Base-by-base conservation (phyloP, 2,113 vertebrate species). In the Scomber japonicus region DNA sequence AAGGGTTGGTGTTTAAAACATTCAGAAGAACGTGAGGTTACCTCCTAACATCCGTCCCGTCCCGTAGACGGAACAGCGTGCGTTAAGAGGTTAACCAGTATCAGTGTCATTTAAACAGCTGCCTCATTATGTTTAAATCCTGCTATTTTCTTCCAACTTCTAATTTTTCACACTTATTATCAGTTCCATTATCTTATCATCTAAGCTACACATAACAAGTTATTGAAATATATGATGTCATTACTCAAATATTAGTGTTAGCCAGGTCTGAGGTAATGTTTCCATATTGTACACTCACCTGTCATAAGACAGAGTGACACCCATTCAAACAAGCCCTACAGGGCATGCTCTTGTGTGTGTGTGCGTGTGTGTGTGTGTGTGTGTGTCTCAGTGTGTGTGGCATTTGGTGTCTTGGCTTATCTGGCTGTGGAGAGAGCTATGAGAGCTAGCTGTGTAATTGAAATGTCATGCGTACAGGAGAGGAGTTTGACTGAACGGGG, bases 381-480 rank as follows among this genome's bases (percentile, higher is more conserved):
- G 66, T 27, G 24, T 27, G 63, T 53, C 56, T 11, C 66, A 73
- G 62, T 53, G 68, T 84, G 85, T 81, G 85, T 89, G 84, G 84
- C 84, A 84, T 81, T 88, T 81, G 62, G 83, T 75, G 81, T 82
- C 81, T 83, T 55, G 54, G 86, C 88, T 92, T 88, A 94, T 93
- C 85, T 91, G 84, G 88, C 87, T 91, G 90, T 84, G 80, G 82
- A 88, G 88, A 83, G 81, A 89, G 90, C 90, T 85, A 89, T 90
- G 88, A 90, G 91, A 92, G 88, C 89, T 85, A 19, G 71, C 82
- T 88, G 87, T 91, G 85, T 94, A 95, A 95, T 94, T 95, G 93
- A 95, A 94, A 94, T 95, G 92, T 94, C 94, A 95, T 91, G 90
- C 90, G 85, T 94, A 91, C 88, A 91, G 91, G 88, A 93, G 89